These are phyloP conservation scores for Drosophila birchii DNA, from an alignment of 2,888 invertebrate species.

Conservation along the genomic window DNA sequence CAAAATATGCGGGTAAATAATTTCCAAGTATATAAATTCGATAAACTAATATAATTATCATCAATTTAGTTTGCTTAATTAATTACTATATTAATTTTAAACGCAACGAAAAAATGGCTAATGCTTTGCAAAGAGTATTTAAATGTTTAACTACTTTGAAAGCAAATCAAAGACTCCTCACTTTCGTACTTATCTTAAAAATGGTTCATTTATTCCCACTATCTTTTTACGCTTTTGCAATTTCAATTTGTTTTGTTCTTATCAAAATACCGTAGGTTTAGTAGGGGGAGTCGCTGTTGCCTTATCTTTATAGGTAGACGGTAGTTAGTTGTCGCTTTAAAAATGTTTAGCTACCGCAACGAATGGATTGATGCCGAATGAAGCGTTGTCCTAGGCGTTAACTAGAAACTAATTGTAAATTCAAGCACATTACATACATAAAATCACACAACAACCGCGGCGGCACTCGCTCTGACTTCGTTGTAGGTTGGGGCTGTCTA, in stretches of 20 bases:
- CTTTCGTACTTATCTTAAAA: slow-evolving; percentile 46
- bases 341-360: slow-evolving; percentile 69
- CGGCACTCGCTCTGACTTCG: slow-evolving; percentile 70
- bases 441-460: slow-evolving; percentile 71
- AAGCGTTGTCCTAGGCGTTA: slow-evolving; percentile 41
- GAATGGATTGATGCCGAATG: slow-evolving; percentile 54
- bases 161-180: slow-evolving; percentile 17
- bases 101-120: neutral
- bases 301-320: slow-evolving; percentile 40
- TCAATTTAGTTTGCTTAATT: neutral
- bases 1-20: slow-evolving; percentile 4
- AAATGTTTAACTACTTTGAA: neutral
- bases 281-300: slow-evolving; percentile 16
- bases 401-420: slow-evolving; percentile 57
- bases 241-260: slow-evolving; percentile 54
- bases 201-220: slow-evolving; percentile 63
- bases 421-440: slow-evolving; percentile 62
- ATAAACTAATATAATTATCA: neutral
- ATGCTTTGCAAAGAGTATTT: slow-evolving; percentile 13
- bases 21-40: slow-evolving; percentile 15
- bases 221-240: slow-evolving; percentile 28
- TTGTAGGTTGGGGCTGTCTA: slow-evolving; percentile 67
- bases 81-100: neutral
- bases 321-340: slow-evolving; percentile 39
- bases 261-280: slow-evolving; percentile 66